Base-by-base conservation (phyloP, 2,888 invertebrate genomes). In the Tiliacea aurago region DNA sequence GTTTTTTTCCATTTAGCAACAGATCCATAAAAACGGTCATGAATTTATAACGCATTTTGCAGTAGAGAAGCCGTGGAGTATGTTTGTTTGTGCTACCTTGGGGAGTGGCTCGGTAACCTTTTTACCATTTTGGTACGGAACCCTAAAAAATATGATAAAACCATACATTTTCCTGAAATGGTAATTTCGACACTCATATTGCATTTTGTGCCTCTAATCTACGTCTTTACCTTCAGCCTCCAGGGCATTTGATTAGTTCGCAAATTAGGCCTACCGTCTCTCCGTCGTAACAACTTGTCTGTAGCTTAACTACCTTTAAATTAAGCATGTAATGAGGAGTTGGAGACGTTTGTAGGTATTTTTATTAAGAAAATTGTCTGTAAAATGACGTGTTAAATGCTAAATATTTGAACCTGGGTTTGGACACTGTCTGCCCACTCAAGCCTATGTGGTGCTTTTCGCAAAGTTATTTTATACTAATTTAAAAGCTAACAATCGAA, bases 161-260 rank as follows among this genome's bases (percentile, higher is more conserved):
- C 15, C 1, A 28, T n/a, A 55, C 11, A 45, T 13, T 45, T 37
- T 43, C 20, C 6, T 37, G 10, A 13, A 28, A 10, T 15, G 7
- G 11, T 37, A 37, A 53, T 61, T 33, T 37, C 13, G 1, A 23
- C 15, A 43, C n/a, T n/a, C 15, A 9, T 23, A 11, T 15, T 18
- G 28, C 33, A 37, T 37, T 23, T 37, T 20, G 6, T 45, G 7
- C 49, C 28, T 78, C 20, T 43, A 18, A 55, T 55, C 41, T 18
- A 3, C 20, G 11, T 49, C 13, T 43, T 6, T 9, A 41, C 43
- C 43, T 61, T 28, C 23, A 20, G 56, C 11, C 73, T 51, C 41
- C 73, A 18, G 28, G 51, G 45, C 20, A 74, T 75, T 63, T 63
- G 63, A 75, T 76, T 75, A 80, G 28, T 62, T 28, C 20, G 37